These are phyloP conservation scores for Neolamprologus variostigma DNA, from an alignment of 2,113 vertebrate genomes.

Conservation along the genomic window DNA sequence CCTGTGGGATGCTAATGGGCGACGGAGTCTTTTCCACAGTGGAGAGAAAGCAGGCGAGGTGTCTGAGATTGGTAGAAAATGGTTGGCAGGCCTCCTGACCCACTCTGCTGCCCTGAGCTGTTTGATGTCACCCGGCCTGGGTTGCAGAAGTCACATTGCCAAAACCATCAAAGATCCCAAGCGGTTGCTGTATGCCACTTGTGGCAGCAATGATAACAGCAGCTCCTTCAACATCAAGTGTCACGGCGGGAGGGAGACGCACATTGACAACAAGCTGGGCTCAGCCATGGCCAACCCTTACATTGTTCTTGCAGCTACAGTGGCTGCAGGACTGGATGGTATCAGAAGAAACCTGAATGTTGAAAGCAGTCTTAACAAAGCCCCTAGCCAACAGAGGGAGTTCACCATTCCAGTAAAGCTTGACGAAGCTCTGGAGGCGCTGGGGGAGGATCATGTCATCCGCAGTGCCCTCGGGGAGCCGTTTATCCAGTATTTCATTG, in stretches of 20 bases:
- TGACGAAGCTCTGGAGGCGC: conserved; percentile 79
- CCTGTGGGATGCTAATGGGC: conserved; percentile 79
- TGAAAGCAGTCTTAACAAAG: conserved; percentile 51
- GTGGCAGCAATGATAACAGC: conserved; percentile 85
- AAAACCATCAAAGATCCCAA: conserved; percentile 78
- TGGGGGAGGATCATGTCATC: conserved; percentile 78
- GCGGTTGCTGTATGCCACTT: conserved; percentile 73
- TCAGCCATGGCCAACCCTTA: conserved; percentile 91
- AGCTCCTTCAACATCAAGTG: conserved; percentile 85
- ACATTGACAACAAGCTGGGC: conserved; percentile 85
- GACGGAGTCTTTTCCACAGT: conserved; percentile 76
- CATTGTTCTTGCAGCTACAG: conserved; percentile 82
- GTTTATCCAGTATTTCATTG: conserved; percentile 85
- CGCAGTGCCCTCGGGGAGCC: conserved; percentile 79
- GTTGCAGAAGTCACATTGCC: conserved; percentile 77
- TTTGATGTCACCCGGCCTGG: conserved; percentile 80
- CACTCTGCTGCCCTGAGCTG: conserved; percentile 90
- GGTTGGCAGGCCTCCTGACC: conserved; percentile 81
- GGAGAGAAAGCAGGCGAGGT: conserved; percentile 65
- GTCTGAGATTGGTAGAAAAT: conserved; percentile 78
- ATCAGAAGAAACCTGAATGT: conserved; percentile 67
- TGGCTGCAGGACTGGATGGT: conserved; percentile 88
- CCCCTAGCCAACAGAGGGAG: conserved; percentile 53
- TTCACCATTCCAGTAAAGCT: conserved; percentile 79
- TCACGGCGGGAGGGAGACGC: conserved; percentile 76